A percentile compares a stretch with the other conserved stretches of the same genome.
Evolutionary conservation across 2,113 vertebrate species (phyloP).

Genomic region (Entelurus aequoreus): DNA sequence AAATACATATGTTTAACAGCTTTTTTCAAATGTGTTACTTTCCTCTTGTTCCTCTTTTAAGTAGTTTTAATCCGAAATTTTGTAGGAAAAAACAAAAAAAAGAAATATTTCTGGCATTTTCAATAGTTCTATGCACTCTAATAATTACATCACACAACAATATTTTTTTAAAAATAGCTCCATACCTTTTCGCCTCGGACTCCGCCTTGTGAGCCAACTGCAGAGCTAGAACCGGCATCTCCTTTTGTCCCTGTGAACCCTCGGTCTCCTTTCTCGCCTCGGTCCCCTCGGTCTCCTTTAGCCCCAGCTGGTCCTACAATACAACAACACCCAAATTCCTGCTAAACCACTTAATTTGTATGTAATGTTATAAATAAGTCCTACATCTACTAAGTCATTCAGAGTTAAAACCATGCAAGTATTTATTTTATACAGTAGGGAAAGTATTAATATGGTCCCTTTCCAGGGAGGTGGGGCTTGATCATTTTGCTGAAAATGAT

Average conservation of each 20-base stretch:
- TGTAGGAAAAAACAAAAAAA: too few species aligned
- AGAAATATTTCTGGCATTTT: too few species aligned
- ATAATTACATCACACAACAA: background rate
- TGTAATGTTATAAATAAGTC: background rate
- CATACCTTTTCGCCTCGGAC: slow-evolving; percentile 76
- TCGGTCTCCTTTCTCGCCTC: slow-evolving; percentile 71
- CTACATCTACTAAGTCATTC: too few species aligned
- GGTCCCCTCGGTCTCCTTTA: slow-evolving; percentile 68
- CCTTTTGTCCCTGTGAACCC: slow-evolving; percentile 75
- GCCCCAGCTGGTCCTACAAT: slow-evolving; percentile 16
- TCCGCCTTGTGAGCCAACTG: slow-evolving; percentile 36
- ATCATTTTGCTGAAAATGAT: too few species aligned
- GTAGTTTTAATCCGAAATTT: too few species aligned
- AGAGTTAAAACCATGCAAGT: too few species aligned
- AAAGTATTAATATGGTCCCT: too few species aligned
- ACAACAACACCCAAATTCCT: slow-evolving; percentile 9
- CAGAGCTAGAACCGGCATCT: slow-evolving; percentile 44
- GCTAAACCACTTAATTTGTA: background rate
- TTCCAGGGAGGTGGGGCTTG: too few species aligned
- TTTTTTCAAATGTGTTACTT: too few species aligned
- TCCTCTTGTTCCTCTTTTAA: too few species aligned
- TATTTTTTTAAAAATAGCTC: background rate
- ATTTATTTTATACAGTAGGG: too few species aligned
- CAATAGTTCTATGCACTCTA: background rate
- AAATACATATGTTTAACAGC: too few species aligned